Base-by-base conservation (phyloP, 2,113 vertebrate species). In the Chlorocebus sabaeus region DNA sequence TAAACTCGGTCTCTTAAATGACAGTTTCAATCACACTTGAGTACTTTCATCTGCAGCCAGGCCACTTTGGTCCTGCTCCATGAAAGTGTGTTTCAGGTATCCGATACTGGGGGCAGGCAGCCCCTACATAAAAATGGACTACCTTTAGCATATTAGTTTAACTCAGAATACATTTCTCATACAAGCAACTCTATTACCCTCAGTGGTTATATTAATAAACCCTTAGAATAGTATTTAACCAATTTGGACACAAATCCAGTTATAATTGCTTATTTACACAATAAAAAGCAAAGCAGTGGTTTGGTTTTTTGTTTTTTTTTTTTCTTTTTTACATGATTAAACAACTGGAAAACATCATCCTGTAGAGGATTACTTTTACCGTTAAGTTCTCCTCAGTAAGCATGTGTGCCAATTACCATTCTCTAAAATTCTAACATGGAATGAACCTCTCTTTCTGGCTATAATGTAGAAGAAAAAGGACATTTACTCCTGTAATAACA, bases 161-260 rank as follows among this genome's bases (percentile, higher is more conserved):
- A 85, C 27, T 92, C 64, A 4, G 68, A 79, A 70, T 35, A 14
- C 23, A 73, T 67, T 90, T 84, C 61, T 87, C n/a, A 78, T 52
- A 89, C 73, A 82, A 93, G 89, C 13, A 92, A 82, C 52, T 92
- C 80, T 89, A 67, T 86, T 94, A 97, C 40, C 91, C 81, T 90
- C 9, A 87, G 45, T 45, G 48, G 23, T 81, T 87, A 55, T 18
- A 76, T 85, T 89, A 78, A 57, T 48, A 93, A 96, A 87, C 50
- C 73, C 82, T 45, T 72, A 82, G 75, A 82, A 64, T 78, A 27
- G 80, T 38, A 38, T 16, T 90, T 68, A 93, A 59, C 23, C 64
- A 93, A 52, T 23, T 10, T 76, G 50, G n/a, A 91, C 30, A 40
- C 48, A 91, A 90, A 73, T 67, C 73, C 50, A 95, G 76, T 23